phyloP scores from a whole-genome alignment of 2,113 vertebrate species.

The Elgaria multicarinata region DNA sequence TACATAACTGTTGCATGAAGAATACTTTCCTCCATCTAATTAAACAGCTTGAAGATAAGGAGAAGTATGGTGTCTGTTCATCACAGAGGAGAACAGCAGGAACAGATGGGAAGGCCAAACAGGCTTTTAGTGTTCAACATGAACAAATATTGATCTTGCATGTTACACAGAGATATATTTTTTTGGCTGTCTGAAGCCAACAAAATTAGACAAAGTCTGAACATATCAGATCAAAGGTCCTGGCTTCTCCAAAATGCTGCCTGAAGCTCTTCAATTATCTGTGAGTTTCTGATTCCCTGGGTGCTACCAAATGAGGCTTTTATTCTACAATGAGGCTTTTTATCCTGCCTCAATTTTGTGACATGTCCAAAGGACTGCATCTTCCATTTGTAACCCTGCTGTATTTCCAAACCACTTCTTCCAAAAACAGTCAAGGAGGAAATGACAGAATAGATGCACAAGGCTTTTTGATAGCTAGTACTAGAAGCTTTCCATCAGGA shows the following conservation, averaged over 20 bases:
- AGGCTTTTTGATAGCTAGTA: no score
- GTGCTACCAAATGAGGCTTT: no score
- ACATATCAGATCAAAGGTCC: constrained; percentile 7
- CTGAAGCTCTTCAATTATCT: not conserved
- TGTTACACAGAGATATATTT: not conserved
- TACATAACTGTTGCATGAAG: not conserved
- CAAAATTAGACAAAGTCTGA: not conserved
- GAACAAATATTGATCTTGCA: constrained; percentile 22
- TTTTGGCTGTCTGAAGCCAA: not conserved
- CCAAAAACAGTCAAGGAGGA: no score
- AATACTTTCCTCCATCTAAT: not conserved
- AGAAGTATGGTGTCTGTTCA: not conserved
- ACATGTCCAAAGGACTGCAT: no score
- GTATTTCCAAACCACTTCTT: no score
- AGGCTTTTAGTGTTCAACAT: constrained; percentile 29
- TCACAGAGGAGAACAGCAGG: constrained; percentile 17
- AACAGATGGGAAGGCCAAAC: constrained; percentile 12
- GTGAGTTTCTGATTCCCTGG: not conserved
- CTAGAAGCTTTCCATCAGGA: no score
- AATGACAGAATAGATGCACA: no score
- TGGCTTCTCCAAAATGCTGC: not conserved
- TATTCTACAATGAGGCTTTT: no score
- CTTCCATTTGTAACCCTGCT: no score
- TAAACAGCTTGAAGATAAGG: constrained; percentile 24
- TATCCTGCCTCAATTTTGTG: no score